Evolutionary conservation across 2,888 invertebrate genomes (phyloP).

Genomic region (Agrotis ipsilon): DNA sequence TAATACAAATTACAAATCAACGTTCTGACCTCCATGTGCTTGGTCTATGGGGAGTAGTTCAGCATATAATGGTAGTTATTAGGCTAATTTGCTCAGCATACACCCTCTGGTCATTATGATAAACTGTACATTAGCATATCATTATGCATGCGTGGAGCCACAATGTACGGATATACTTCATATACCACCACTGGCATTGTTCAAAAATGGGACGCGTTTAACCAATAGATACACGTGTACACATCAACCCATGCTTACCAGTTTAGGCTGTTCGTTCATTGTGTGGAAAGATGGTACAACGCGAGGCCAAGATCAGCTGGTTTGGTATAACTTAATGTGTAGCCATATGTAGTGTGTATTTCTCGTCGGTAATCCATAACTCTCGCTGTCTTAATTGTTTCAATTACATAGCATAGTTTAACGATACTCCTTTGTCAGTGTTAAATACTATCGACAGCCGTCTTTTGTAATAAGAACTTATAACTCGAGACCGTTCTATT

Average conservation of each 20-base stretch:
- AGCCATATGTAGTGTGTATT: too few species aligned
- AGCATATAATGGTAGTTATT: slow-evolving; percentile 23
- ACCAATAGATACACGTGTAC: not conserved
- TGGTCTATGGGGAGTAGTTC: slow-evolving; percentile 19
- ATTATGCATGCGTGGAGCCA: slow-evolving; percentile 19
- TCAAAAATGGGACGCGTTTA: not conserved
- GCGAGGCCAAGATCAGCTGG: too few species aligned
- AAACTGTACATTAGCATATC: slow-evolving; percentile 43
- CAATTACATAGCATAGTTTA: not conserved
- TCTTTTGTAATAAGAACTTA: not conserved
- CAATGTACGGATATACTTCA: not conserved
- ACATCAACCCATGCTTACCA: too few species aligned
- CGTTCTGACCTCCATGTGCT: slow-evolving; percentile 5
- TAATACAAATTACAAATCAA: slow-evolving; percentile 26
- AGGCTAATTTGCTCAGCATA: slow-evolving; percentile 28
- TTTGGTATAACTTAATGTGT: too few species aligned
- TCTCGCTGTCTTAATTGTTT: not conserved
- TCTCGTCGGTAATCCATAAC: not conserved
- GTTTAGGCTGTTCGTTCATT: too few species aligned
- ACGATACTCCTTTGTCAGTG: not conserved
- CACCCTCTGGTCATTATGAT: slow-evolving; percentile 26
- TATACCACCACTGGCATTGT: slow-evolving; percentile 1
- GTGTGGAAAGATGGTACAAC: too few species aligned
- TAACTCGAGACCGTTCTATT: not conserved
- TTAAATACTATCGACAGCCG: not conserved